These are phyloP conservation scores for Pimpla rufipes DNA, from an alignment of 2,888 invertebrate genomes.

Conservation along the genomic window DNA sequence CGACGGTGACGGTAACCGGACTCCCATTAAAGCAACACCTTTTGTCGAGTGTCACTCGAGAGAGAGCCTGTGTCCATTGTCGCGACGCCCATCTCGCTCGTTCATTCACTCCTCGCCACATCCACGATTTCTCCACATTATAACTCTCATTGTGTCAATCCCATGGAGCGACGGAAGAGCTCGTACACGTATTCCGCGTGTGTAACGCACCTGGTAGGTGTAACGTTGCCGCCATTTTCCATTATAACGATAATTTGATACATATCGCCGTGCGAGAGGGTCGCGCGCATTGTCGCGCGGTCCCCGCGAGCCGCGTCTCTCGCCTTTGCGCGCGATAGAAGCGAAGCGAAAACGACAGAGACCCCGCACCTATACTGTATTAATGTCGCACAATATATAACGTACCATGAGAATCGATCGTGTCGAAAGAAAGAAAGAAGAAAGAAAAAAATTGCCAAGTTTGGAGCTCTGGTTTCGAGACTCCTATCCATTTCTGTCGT, in stretches of 20 bases:
- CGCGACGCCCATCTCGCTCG: constrained; percentile 78
- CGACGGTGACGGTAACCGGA: constrained; percentile 59
- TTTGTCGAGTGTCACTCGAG: constrained; percentile 76
- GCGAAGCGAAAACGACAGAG: not conserved
- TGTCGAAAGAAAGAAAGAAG: not conserved
- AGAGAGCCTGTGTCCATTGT: constrained; percentile 77
- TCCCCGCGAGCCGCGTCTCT: constrained; percentile 27
- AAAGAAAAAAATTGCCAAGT: constrained; percentile 26
- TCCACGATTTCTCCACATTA: constrained; percentile 76
- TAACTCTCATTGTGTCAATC: constrained; percentile 80
- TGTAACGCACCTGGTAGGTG: constrained; percentile 84
- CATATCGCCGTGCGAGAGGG: constrained; percentile 80
- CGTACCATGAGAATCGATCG: not conserved
- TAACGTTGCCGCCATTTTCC: constrained; percentile 84
- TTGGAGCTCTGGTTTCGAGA: constrained; percentile 20
- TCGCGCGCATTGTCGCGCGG: constrained; percentile 60
- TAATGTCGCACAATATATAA: constrained; percentile 11
- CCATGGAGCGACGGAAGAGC: constrained; percentile 69
- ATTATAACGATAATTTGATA: constrained; percentile 85
- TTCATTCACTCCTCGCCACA: constrained; percentile 15
- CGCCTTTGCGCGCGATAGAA: constrained; percentile 2
- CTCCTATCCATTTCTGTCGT: constrained; percentile 33
- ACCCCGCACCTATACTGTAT: constrained; percentile 2
- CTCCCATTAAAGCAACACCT: constrained; percentile 85
- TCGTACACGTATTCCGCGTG: constrained; percentile 49